Base-by-base conservation (phyloP, 2,888 invertebrate genomes). In the Galeruca laticollis region DNA sequence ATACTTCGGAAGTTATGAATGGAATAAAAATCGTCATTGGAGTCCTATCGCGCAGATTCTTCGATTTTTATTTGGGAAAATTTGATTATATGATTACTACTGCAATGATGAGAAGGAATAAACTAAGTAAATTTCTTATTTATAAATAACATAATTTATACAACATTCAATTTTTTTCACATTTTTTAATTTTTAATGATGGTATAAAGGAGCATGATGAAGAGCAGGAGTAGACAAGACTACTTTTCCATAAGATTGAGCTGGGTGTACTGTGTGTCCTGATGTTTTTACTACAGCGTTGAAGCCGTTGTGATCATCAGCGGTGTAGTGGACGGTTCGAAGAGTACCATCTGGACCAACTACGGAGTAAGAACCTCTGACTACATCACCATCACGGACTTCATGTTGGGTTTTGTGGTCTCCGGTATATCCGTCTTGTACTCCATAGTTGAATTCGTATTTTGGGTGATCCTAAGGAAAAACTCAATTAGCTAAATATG, bases 341-440 rank as follows among this genome's bases (percentile, higher is more conserved):
- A 87, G 84, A 76, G 87, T 87, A 74, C 88, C 88, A 73, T 88
- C 88, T 62, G 88, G 87, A 80, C 88, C 87, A 61, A 87, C 85
- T 65, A 88, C 82, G 2, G 87, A 86, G 84, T 88, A 81, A 21
- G 72, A 76, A 6, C 88, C 88, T 75, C 88, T 87, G 21, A 88
- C 88, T 20, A 82, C 84, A 78, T 88, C 88, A 35, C 88, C 88
- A 74, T 88, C 88, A 60, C 89, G 84, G 68, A 86, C 86, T 79
- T 89, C 89, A 67, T 89, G 88, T 75, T 82, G 82, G 57, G 76
- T 72, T 62, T 82, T 82, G 70, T 78, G 77, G 78, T 89, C 89
- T 13, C 89, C 89, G 3, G 88, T 89, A 80, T 89, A 89, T 78
- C 88, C 88, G 79, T 89, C 89, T 71, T 88, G 87, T 31, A 89